A percentile compares a stretch with the other conserved stretches of the same genome.
Conservation (phyloP, 2,797 vertebrate species). For the Astyanax mexicanus region DNA sequence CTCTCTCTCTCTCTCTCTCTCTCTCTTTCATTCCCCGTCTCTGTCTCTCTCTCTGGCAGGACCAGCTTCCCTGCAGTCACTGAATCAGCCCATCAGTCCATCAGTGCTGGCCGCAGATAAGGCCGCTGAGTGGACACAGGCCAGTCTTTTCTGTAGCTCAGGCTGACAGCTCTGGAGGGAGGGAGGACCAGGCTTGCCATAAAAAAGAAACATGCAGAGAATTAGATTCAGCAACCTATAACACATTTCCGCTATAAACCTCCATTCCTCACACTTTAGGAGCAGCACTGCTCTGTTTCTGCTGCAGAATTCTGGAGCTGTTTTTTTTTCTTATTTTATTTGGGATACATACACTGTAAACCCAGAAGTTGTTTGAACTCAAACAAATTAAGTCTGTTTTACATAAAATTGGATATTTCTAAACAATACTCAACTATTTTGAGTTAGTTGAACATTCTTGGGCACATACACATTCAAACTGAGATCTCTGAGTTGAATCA, state of each 20-base stretch:
- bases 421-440: too few species aligned
- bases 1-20: background rate
- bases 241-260: background rate
- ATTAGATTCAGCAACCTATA: background rate
- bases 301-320: background rate
- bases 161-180: conserved; percentile 3
- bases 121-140: conserved; percentile 43
- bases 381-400: too few species aligned
- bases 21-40: background rate
- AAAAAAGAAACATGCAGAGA: background rate
- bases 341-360: background rate
- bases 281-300: background rate
- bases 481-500: too few species aligned
- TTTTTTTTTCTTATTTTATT: background rate
- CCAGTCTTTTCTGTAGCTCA: conserved; percentile 3
- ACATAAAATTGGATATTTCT: too few species aligned
- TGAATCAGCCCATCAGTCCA: conserved; percentile 72
- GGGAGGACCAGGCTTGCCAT: background rate
- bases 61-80: conserved; percentile 55
- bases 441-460: too few species aligned
- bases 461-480: too few species aligned
- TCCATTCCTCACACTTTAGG: background rate
- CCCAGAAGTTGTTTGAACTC: too few species aligned
- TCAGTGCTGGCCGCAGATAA: conserved; percentile 62
- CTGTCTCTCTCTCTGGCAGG: background rate